These are phyloP conservation scores for Sylvia borin DNA, from an alignment of 2,797 vertebrate genomes.

Conservation along the genomic window DNA sequence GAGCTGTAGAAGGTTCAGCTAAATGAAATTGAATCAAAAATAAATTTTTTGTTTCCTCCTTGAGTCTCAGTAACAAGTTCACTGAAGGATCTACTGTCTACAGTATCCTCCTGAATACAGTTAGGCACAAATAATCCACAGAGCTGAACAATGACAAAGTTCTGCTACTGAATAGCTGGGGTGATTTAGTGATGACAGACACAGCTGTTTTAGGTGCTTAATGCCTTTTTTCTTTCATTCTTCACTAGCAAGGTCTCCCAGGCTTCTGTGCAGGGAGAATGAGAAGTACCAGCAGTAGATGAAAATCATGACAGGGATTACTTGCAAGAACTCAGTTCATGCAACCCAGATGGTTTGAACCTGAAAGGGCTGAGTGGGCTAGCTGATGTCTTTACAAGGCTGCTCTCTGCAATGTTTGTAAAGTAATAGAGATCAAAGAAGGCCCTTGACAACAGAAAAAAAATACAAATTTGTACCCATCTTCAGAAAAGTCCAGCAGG, in stretches of 20 bases:
- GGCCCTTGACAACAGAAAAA: background rate
- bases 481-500: background rate
- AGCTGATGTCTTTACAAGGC: background rate
- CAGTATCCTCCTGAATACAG: background rate
- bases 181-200: background rate
- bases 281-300: background rate
- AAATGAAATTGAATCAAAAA: background rate
- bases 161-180: background rate
- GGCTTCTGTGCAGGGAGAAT: background rate
- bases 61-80: background rate
- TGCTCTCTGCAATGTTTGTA: background rate
- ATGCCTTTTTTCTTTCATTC: background rate
- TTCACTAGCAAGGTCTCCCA: background rate
- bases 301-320: background rate
- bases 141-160: background rate
- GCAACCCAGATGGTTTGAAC: background rate
- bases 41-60: background rate
- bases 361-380: background rate
- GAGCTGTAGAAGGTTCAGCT: background rate
- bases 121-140: background rate
- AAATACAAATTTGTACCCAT: background rate
- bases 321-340: background rate
- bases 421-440: background rate
- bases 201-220: background rate
- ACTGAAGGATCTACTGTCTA: background rate